phyloP scores from a whole-genome alignment of 2,113 vertebrate genomes.

The Prietella phreatophila region DNA sequence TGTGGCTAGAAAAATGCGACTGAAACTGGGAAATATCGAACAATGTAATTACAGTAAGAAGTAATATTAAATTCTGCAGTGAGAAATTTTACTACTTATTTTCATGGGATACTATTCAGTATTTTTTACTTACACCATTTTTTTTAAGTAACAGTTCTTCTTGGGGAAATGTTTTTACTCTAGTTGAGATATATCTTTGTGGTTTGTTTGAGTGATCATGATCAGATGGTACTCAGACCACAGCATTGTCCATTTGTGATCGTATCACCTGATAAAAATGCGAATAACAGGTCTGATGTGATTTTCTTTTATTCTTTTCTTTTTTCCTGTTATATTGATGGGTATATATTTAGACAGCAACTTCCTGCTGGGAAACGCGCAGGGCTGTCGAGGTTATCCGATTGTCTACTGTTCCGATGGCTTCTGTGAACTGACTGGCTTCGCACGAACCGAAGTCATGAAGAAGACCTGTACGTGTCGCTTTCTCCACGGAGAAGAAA shows the following conservation, averaged over 20 bases:
- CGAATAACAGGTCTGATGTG: neutral
- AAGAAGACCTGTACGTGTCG: slow-evolving; percentile 91
- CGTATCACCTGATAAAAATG: neutral
- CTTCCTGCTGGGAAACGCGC: slow-evolving; percentile 92
- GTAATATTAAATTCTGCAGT: neutral
- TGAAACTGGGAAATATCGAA: too few relatives aligned
- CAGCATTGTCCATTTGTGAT: neutral
- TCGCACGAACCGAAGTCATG: slow-evolving; percentile 90
- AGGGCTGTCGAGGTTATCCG: slow-evolving; percentile 85
- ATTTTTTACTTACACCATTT: too few relatives aligned
- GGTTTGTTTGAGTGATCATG: neutral
- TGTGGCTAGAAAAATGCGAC: too few relatives aligned
- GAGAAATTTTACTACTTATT: neutral
- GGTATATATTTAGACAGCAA: slow-evolving; percentile 83
- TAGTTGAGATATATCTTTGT: neutral
- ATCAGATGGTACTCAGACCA: neutral
- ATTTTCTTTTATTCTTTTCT: neutral
- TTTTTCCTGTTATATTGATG: slow-evolving; percentile 11
- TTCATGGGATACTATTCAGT: neutral
- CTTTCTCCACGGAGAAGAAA: slow-evolving; percentile 89
- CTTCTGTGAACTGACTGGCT: slow-evolving; percentile 93
- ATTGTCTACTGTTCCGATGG: slow-evolving; percentile 96
- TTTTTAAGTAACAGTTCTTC: neutral
- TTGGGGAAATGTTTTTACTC: neutral
- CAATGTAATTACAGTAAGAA: too few relatives aligned